Evolutionary conservation across 35 echinoderm and acorn worm species (phyloP).

Genomic region (Ophiothrix spiculata): DNA sequence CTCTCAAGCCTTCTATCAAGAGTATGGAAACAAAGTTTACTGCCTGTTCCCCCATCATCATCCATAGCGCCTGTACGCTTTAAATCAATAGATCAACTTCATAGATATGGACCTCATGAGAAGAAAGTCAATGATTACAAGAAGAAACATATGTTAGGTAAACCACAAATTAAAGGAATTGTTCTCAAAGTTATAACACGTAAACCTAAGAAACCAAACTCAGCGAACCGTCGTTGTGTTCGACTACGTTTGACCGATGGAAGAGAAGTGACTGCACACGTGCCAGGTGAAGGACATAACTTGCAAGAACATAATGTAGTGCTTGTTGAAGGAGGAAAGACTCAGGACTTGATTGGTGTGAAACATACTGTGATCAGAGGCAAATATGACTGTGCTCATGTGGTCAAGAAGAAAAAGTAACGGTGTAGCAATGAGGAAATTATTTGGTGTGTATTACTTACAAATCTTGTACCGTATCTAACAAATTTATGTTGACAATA

Average conservation of each 20-base stretch:
- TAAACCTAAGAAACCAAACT: constrained; percentile 98
- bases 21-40: background rate
- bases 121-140: constrained; percentile 71
- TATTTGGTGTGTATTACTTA: no score
- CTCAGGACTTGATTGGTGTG: constrained; percentile 93
- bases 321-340: constrained; percentile 88
- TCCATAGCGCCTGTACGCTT: background rate
- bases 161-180: constrained; percentile 93
- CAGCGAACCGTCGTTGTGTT: constrained; percentile 89
- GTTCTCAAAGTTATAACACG: constrained; percentile 77
- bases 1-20: no score
- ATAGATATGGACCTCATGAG: constrained; percentile 62
- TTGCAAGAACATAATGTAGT: constrained; percentile 98
- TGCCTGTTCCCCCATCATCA: background rate
- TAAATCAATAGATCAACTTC: constrained; percentile 72
- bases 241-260: constrained; percentile 87
- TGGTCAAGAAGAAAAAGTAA: constrained; percentile 83
- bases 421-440: no score
- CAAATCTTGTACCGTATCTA: no score
- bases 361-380: constrained; percentile 92
- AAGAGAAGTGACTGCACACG: constrained; percentile 84
- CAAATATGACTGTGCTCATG: constrained; percentile 98
- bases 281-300: constrained; percentile 91
- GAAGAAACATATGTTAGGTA: constrained; percentile 70
- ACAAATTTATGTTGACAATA: no score